A percentile compares a stretch with the other conserved stretches of the same genome.
Conservation (phyloP, 2,797 vertebrate genomes). For the Hemitrygon akajei region DNA sequence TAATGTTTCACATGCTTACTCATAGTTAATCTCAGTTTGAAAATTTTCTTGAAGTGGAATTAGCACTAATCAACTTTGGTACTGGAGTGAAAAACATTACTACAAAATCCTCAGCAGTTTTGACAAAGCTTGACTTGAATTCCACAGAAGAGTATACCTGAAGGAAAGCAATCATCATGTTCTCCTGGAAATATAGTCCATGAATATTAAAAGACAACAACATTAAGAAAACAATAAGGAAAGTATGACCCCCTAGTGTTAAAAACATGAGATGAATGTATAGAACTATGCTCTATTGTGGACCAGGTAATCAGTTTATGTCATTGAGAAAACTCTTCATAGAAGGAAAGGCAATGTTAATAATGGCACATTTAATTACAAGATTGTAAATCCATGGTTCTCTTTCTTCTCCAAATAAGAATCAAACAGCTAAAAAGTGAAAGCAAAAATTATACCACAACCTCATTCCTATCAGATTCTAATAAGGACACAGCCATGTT, state of each 20-base stretch:
- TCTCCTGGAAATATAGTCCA: neutral
- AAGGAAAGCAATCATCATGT: neutral
- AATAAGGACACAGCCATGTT: constrained; percentile 5
- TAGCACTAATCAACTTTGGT: neutral
- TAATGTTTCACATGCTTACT: neutral
- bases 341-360: neutral
- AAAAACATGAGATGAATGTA: neutral
- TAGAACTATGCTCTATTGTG: neutral
- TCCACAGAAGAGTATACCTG: neutral
- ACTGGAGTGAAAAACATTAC: neutral
- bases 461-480: neutral
- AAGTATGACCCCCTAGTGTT: neutral
- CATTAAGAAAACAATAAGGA: neutral
- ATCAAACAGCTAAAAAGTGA: neutral
- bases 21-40: neutral
- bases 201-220: neutral
- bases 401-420: neutral
- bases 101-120: neutral
- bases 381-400: neutral
- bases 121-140: neutral
- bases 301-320: neutral
- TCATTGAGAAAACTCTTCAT: neutral
- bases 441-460: neutral
- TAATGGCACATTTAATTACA: neutral
- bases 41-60: neutral